Evolutionary conservation across 35 echinoderm and acorn worm genomes (phyloP), one percentile per base, ranked within the genome.

Genomic region (Stichopus chloronotus): DNA sequence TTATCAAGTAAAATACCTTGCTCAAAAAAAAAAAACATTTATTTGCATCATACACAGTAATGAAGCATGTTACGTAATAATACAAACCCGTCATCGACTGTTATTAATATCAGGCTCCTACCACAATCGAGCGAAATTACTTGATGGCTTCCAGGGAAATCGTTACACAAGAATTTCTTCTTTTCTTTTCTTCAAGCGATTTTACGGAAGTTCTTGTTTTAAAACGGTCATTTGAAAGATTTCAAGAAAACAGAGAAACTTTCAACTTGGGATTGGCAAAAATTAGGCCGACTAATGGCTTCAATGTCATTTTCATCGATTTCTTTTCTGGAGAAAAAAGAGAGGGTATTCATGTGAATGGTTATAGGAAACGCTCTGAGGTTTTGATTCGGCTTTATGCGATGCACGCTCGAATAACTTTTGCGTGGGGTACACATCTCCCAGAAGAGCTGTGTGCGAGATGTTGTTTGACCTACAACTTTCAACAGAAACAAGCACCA

Each of bases 261-360:
- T 65, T 65, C 61, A 65, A 43, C 61, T 4, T 65, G 61, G 61
- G 30, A 11, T 65, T 65, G 61, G 19, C 11, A 11, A 65, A 65
- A 65, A 65, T 65, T 65, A 65, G 61, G 61, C 61, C 61, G 61
- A 65, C 61, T 65, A 65, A 65, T 65, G 61, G 61, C 61, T 65
- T 14, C 61, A 65, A 65, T 65, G 61, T 65, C 61, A 65, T 65
- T 65, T 65, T 65, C 61, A 65, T 65, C 61, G 61, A 65, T 65
- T 65, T 65, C 17, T 63, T 63, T 63, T 9, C 17, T 63, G 10
- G 60, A 63, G 60, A 63, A 63, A 63, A 17, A 63, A 63, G 60
- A 63, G 60, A 17, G 30, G 60, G 60, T 6, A 65, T 65, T 65
- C 61, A 65, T 65, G 61, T 65, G 61, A 65, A 65, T 65, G 61